Evolutionary conservation across 2,888 invertebrate genomes (phyloP), one percentile per base, ranked within the genome.

Genomic region (Sinhomidia bicolor): DNA sequence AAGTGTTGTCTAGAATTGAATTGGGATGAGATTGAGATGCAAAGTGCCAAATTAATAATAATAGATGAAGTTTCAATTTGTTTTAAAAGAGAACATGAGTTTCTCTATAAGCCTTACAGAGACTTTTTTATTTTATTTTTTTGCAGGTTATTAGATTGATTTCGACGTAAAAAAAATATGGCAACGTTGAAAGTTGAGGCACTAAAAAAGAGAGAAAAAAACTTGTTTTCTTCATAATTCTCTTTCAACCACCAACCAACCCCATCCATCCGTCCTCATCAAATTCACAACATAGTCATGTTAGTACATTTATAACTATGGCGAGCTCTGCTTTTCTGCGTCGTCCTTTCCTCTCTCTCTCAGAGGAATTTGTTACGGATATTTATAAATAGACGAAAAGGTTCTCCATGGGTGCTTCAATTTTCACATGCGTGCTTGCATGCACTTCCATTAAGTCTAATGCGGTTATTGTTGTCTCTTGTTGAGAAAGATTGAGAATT

Each of bases 341-440:
- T 36, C 36, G 3, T 74, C 23, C 44, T 32, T 68, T 5, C 29
- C 14, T 32, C 65, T 68, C 26, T 20, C 44, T 71, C 81, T 76
- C 47, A 36, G 20, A 62, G 47, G 87, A 47, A 80, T 87, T 87
- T 62, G 81, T 65, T 82, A 76, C 82, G 87, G 74, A 76, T 47
- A 76, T n/a, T n/a, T n/a, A n/a, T 62, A 65, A 60, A 36, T 36
- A 36, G 36, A 36, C 36, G 7, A 5, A 60, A 44, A 41, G 23
- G 26, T 60, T 62, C 81, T 81, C 76, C 82, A 87, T 87, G 82
- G 87, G 87, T 87, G 87, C 87, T 87, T 81, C 76, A 76, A 79
- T 76, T 76, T 62, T 57, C 44, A 60, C 44, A 47, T 65, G 32
- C 32, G 3, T 14, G 10, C n/a, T 57, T 57, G 57, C 57, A 57